These are phyloP conservation scores for Tetragnatha montana DNA, from an alignment of 2,888 invertebrate genomes.

Conservation along the genomic window DNA sequence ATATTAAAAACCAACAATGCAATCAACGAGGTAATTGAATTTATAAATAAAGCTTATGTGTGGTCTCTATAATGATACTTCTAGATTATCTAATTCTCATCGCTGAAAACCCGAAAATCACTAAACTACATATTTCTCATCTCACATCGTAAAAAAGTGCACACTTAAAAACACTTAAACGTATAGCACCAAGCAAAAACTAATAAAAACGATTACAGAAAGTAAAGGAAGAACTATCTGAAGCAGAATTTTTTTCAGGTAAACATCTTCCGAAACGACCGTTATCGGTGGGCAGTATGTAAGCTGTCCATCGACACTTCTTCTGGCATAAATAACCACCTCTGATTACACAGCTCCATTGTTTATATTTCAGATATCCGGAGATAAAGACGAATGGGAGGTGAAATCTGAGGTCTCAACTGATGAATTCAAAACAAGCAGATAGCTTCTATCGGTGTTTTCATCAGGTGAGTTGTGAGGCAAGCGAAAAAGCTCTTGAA, in stretches of 20 bases:
- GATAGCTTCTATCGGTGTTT: background rate
- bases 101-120: background rate
- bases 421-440: background rate
- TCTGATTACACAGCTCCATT: slow-evolving; percentile 30
- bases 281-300: slow-evolving; percentile 30
- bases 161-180: background rate
- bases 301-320: slow-evolving; percentile 29
- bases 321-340: slow-evolving; percentile 44
- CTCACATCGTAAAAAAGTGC: background rate
- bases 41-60: too few relatives aligned
- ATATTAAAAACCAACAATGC: too few relatives aligned
- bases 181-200: background rate
- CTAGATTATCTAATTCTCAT: too few relatives aligned
- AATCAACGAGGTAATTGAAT: too few relatives aligned
- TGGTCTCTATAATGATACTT: too few relatives aligned
- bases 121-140: background rate
- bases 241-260: slow-evolving; percentile 23
- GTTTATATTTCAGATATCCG: slow-evolving; percentile 41
- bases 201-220: background rate
- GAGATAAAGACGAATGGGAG: background rate
- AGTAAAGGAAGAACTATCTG: background rate
- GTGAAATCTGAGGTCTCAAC: background rate
- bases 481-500: too few relatives aligned
- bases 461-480: background rate
- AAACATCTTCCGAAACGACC: slow-evolving; percentile 35